These are phyloP conservation scores for Ceyx margarethae DNA, from an alignment of 2,113 vertebrate species.

Conservation along the genomic window DNA sequence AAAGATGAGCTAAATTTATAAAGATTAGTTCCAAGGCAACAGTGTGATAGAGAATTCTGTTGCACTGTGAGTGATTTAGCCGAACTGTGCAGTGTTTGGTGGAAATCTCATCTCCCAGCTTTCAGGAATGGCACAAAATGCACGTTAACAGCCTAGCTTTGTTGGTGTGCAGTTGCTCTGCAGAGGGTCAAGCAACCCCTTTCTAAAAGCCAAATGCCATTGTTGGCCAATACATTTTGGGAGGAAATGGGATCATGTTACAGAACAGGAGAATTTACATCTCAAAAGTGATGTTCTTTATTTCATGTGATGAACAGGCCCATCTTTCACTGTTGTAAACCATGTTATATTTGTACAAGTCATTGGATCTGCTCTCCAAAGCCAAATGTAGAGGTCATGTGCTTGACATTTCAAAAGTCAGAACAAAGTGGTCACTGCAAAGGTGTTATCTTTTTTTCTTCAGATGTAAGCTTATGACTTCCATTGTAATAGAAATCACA, in stretches of 20 bases:
- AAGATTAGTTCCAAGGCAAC: conserved; percentile 41
- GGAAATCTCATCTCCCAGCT: conserved; percentile 39
- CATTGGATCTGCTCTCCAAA: background rate
- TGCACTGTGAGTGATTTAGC: conserved; percentile 52
- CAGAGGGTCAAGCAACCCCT: conserved; percentile 23
- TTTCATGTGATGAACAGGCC: background rate
- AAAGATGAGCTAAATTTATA: conserved; percentile 55
- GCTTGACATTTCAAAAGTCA: background rate
- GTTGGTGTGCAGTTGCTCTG: conserved; percentile 25
- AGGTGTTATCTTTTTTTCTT: background rate
- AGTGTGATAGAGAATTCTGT: conserved; percentile 18
- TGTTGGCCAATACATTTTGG: background rate
- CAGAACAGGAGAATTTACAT: background rate
- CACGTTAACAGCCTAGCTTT: conserved; percentile 37
- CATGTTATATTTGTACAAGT: background rate
- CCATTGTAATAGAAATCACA: background rate
- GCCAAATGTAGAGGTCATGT: background rate
- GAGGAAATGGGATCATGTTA: background rate
- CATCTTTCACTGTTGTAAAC: background rate
- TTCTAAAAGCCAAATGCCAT: background rate
- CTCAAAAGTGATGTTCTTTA: background rate
- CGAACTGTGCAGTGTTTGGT: conserved; percentile 32
- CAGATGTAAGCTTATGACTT: background rate
- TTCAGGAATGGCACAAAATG: conserved; percentile 6
- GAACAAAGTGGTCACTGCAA: background rate